Evolutionary conservation across 2,888 invertebrate genomes (phyloP).

Genomic region (Taenaris catops): DNA sequence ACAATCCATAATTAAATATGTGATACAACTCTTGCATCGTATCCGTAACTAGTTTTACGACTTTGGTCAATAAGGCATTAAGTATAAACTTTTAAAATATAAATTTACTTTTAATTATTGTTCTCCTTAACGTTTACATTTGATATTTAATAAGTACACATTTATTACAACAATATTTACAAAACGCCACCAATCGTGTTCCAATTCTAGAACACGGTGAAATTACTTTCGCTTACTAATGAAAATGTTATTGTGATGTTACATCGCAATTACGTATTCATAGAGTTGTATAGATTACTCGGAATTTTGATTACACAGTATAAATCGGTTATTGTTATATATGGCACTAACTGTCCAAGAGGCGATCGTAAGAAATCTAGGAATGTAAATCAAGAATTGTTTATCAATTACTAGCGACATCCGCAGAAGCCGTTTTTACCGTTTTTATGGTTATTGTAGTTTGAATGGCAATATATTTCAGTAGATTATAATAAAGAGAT

Average conservation of each 20-base stretch:
- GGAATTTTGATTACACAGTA: constrained; percentile 40
- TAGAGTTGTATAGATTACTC: constrained; percentile 24
- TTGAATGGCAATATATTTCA: too few species aligned
- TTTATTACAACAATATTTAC: constrained; percentile 69
- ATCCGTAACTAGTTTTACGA: constrained; percentile 78
- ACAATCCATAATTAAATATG: constrained; percentile 64
- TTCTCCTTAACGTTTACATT: constrained; percentile 72
- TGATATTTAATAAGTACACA: constrained; percentile 62
- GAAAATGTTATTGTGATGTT: too few species aligned
- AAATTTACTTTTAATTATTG: constrained; percentile 73
- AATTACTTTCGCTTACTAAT: constrained; percentile 7
- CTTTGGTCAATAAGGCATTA: constrained; percentile 81
- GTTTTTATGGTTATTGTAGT: too few species aligned
- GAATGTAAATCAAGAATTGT: too few species aligned
- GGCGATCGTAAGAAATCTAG: constrained; percentile 7
- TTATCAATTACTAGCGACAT: too few species aligned
- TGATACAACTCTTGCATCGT: constrained; percentile 60
- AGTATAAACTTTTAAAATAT: constrained; percentile 64
- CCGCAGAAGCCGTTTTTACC: too few species aligned
- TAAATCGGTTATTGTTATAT: constrained; percentile 47
- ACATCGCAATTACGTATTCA: constrained; percentile 23
- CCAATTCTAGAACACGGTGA: constrained; percentile 11
- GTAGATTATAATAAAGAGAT: too few species aligned
- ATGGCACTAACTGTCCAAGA: constrained; percentile 42
- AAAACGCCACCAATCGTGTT: constrained; percentile 27